phyloP scores from a whole-genome alignment of 2,797 vertebrate genomes.

The Danio aesculapii region DNA sequence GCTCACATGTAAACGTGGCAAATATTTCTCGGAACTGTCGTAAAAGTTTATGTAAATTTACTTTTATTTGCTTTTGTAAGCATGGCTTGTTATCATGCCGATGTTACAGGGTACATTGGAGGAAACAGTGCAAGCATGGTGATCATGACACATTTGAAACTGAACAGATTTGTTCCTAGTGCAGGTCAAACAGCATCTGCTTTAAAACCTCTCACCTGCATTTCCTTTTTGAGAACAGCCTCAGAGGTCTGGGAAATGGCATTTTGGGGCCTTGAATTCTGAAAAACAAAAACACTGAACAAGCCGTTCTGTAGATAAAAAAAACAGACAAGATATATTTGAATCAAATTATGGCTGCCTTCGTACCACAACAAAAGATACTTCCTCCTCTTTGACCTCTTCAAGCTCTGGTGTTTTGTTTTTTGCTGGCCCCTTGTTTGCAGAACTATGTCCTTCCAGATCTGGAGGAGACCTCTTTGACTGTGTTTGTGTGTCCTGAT shows the following conservation, averaged over 20 bases:
- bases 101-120: background rate
- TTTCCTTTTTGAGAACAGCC: conserved; percentile 66
- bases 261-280: conserved; percentile 66
- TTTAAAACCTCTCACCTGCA: conserved; percentile 64
- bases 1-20: no score
- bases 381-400: conserved; percentile 64
- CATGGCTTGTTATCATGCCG: no score
- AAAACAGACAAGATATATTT: background rate
- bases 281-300: conserved; percentile 43
- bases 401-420: conserved; percentile 32
- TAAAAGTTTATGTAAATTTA: no score
- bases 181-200: background rate
- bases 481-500: background rate
- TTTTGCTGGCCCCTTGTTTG: conserved; percentile 54
- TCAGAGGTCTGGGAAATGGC: conserved; percentile 38
- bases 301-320: background rate
- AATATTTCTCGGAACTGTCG: no score
- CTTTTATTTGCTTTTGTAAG: no score
- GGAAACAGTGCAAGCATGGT: background rate
- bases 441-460: conserved; percentile 33
- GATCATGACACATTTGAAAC: background rate
- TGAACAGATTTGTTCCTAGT: background rate
- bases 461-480: background rate
- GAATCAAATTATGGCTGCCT: background rate
- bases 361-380: conserved; percentile 71